Percentiles rank a stretch among this genome's conserved stretches.
Evolutionary conservation across 2,797 vertebrate species (phyloP).

Genomic region (Lycodopsis pacificus): DNA sequence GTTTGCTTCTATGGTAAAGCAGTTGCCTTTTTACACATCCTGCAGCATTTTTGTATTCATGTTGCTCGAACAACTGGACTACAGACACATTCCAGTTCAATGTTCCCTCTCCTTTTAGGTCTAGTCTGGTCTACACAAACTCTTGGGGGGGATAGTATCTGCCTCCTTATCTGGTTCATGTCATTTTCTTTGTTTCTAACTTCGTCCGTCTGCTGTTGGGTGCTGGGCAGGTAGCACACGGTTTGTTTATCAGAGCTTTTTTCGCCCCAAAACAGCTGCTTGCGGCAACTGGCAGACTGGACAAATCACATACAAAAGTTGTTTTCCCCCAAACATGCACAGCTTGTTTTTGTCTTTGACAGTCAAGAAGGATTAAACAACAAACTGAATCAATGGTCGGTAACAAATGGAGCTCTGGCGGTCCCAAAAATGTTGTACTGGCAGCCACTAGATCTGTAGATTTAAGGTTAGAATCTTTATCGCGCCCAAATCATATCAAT

Average conservation of each 20-base stretch:
- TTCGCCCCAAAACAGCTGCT: background rate
- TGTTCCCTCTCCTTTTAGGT: background rate
- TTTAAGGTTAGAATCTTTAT: too few relatives aligned
- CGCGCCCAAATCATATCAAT: background rate
- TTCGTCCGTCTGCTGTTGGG: background rate
- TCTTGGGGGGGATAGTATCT: background rate
- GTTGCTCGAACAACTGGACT: background rate
- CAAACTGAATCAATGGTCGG: background rate
- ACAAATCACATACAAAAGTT: background rate
- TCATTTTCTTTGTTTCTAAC: background rate
- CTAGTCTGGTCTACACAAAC: background rate
- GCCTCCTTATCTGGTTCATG: background rate
- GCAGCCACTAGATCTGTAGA: background rate
- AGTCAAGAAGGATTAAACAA: background rate
- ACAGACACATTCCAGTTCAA: background rate
- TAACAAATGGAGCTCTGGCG: background rate
- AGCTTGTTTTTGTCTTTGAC: background rate
- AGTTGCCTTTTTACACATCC: background rate
- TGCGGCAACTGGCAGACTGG: background rate
- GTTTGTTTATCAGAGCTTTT: background rate
- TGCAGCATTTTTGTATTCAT: background rate
- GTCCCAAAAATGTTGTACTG: background rate
- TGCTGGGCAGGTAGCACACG: background rate
- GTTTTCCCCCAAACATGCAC: background rate
- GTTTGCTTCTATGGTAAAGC: background rate